A percentile compares a stretch with the other conserved stretches of the same genome.
Conservation (phyloP, 2,113 vertebrate species). For the Archocentrus centrarchus region DNA sequence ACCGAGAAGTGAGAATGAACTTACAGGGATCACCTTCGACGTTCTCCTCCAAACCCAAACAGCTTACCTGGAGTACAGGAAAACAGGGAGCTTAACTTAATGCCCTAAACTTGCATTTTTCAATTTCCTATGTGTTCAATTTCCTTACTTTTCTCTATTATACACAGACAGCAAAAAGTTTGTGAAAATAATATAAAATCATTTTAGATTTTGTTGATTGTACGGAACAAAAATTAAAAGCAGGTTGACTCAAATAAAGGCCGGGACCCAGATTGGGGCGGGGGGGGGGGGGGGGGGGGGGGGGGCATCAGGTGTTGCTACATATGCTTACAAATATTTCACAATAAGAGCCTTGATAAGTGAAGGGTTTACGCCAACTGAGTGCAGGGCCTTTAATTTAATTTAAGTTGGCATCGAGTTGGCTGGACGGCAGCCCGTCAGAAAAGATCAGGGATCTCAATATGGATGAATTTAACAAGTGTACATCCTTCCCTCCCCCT, state of each 20-base stretch:
- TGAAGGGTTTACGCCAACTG: neutral
- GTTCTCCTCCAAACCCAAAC: slow-evolving; percentile 94
- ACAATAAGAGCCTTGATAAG: neutral
- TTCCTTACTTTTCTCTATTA: neutral
- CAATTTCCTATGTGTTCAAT: rapidly evolving
- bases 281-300: too few species aligned
- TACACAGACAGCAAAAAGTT: neutral
- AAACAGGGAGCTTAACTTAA: neutral
- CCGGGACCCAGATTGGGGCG: too few species aligned
- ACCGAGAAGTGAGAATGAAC: slow-evolving; percentile 92
- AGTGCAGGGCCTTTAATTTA: neutral
- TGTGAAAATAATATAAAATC: neutral
- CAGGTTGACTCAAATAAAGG: too few species aligned
- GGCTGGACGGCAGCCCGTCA: too few species aligned
- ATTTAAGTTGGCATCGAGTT: neutral
- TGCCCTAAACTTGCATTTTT: neutral
- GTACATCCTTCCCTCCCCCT: neutral
- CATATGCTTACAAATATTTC: neutral
- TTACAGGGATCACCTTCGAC: slow-evolving; percentile 94
- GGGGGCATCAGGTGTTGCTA: too few species aligned
- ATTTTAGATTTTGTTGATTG: too few species aligned
- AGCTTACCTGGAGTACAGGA: slow-evolving; percentile 85
- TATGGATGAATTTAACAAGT: too few species aligned
- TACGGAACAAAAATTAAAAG: neutral
- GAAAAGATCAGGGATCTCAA: too few species aligned